Evolutionary conservation across 1,140 invertebrate species (phyloP).

Genomic region (Zaprionus inermis): DNA sequence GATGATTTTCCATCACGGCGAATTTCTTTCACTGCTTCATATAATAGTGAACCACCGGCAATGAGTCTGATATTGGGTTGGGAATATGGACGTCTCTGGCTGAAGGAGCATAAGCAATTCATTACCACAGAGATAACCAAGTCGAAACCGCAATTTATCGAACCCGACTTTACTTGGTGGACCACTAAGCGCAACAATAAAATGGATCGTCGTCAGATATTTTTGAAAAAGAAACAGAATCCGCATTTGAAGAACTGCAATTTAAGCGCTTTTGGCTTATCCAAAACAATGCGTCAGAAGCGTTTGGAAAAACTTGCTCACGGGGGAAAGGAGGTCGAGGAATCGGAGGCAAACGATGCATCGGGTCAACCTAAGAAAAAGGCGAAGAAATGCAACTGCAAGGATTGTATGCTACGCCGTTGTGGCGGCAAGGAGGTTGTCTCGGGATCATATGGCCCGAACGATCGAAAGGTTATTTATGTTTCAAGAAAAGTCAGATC

Average conservation of each 20-base stretch:
- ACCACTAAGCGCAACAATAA: conserved; percentile 20
- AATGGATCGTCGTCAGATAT: conserved; percentile 34
- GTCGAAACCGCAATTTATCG: conserved; percentile 20
- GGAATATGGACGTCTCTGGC: conserved; percentile 43
- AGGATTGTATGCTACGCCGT: conserved; percentile 20
- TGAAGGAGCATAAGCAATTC: conserved; percentile 27
- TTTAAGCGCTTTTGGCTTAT: conserved; percentile 15
- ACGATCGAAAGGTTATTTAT: conserved; percentile 1
- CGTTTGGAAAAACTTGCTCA: neutral
- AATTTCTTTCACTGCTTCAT: conserved; percentile 10
- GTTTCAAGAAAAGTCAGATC: neutral
- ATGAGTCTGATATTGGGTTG: conserved; percentile 37
- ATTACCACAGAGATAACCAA: neutral
- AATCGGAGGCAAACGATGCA: neutral
- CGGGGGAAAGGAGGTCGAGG: neutral
- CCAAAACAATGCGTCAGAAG: conserved; percentile 13
- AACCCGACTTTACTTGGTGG: conserved; percentile 41
- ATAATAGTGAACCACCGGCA: conserved; percentile 11
- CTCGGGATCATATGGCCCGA: conserved; percentile 17
- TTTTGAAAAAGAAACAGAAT: conserved; percentile 21
- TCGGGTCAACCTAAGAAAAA: neutral
- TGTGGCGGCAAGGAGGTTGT: neutral
- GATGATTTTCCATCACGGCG: conserved; percentile 3
- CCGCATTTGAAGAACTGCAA: conserved; percentile 36
- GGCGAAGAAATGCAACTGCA: conserved; percentile 30